Percentiles rank a stretch among this genome's conserved stretches.
Conservation (phyloP, 2,113 vertebrate genomes). For the Megaceryle torquata region DNA sequence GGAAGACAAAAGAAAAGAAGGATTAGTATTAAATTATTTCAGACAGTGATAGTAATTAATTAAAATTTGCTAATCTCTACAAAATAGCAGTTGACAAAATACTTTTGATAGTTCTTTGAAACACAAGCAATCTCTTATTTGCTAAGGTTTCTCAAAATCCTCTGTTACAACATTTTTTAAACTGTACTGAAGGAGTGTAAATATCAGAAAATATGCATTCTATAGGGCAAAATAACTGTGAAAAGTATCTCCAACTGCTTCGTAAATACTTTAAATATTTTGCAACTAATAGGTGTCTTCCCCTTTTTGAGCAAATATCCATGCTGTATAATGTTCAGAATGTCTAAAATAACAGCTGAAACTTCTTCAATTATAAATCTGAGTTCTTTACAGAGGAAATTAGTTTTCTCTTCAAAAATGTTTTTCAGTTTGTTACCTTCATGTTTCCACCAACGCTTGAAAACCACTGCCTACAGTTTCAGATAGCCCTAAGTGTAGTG, state of each 20-base stretch:
- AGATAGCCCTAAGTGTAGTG: neutral
- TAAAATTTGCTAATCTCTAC: neutral
- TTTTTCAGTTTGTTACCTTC: neutral
- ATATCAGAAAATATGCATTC: neutral
- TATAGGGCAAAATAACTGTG: neutral
- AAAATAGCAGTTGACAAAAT: neutral
- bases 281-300: neutral
- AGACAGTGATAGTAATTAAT: neutral
- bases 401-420: neutral
- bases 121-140: neutral
- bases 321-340: neutral
- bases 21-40: conserved; percentile 9
- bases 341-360: neutral
- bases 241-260: neutral
- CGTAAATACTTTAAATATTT: neutral
- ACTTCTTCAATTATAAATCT: neutral
- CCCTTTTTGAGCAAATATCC: neutral
- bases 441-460: neutral
- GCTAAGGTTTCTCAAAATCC: neutral
- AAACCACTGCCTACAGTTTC: neutral
- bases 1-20: neutral
- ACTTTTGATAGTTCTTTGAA: neutral
- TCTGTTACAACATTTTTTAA: neutral
- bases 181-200: neutral
- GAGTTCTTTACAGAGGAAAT: neutral